Base-by-base conservation (phyloP, 2,888 invertebrate genomes). In the Aelia acuminata region DNA sequence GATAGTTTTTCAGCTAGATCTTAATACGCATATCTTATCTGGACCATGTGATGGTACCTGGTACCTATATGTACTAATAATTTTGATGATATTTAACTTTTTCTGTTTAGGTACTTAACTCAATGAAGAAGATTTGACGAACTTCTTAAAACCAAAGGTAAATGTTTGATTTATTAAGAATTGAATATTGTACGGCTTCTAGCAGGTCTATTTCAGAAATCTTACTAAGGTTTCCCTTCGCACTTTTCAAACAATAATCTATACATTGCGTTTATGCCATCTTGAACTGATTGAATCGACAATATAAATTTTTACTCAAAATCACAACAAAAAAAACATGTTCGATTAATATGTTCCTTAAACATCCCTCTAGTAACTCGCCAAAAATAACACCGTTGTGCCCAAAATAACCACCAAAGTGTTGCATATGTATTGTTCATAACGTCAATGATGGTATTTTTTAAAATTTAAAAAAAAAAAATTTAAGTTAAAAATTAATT, bases 161-260 rank as follows among this genome's bases (percentile, higher is more conserved):
- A 2, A 7, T 43, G 3, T 43, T 80, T 80, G 80, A 80, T 80
- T 39, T 80, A 43, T 80, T 43, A 80, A 80, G 39, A 80, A 80
- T 80, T 80, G n/a, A 80, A 80, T 4, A 43, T 10, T 22, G 7
- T 80, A 80, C 39, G 80, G 80, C 80, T 75, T 75, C 75, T 18
- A 39, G 18, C 39, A 39, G 35, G 20, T 75, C 80, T 80, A 80
- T 39, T 80, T 80, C 39, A 80, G 80, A 80, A 43, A 80, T 2
- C 11, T 43, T 80, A 3, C 10, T 80, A 80, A 43, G 80, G 43
- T 43, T 80, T 80, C 80, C 22, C 39, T 80, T 80, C 80, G 80
- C 80, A 80, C 80, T 26, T 63, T 57, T 63, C 63, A 63, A 31
- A 31, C 63, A 18, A 35, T 63, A 31, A 13, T 31, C 13, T 31